Evolutionary conservation across 2,113 vertebrate genomes (phyloP), one percentile per base, ranked within the genome.

Genomic region (Sorex araneus): DNA sequence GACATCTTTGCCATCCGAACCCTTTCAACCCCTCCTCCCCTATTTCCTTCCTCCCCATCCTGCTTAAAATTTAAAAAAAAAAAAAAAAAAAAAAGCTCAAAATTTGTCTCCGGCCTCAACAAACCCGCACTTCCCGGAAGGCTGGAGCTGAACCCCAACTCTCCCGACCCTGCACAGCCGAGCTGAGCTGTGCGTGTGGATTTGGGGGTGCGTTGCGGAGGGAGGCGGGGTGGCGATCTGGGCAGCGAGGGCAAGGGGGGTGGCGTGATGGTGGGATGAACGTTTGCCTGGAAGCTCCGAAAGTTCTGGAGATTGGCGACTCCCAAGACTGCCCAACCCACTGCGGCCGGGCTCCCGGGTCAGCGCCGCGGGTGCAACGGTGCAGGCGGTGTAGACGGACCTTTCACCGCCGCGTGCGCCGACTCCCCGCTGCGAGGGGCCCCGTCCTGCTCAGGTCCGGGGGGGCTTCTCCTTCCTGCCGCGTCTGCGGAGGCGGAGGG

Each of bases 361-460:
- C 90, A 60, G 40, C 18, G 54, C 54, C 54, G 3, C 12, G 54
- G 54, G 93, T 21, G 34, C 75, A 83, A 64, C 57, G 40, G 67
- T 95, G 88, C 3, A 34, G 94, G 27, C 64, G 27, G 28, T 30
- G 25, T 66, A 66, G 27, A 66, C 25, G 23, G 23, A 66, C 27
- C 28, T 28, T 28, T 6, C 25, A 30, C 11, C 64, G 8, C 27
- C 28, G 18, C 64, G 4, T 40, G 40, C 40, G 7, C 40, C 40
- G 40, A 40, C 40, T 40, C 40, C 40, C 40, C 57, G 18, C 57
- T 21, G 64, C 28, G 27, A 30, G 64, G 64, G 64, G 57, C 8
- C 57, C 18, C 18, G 1, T 7, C 57, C 21, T 4, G 18, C 21
- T 6, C 57, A 8, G 18, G 57, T 23, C 23, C 57, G 18, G 18